Conservation (phyloP, 1,140 invertebrate species). For the Drosophila virilis region DNA sequence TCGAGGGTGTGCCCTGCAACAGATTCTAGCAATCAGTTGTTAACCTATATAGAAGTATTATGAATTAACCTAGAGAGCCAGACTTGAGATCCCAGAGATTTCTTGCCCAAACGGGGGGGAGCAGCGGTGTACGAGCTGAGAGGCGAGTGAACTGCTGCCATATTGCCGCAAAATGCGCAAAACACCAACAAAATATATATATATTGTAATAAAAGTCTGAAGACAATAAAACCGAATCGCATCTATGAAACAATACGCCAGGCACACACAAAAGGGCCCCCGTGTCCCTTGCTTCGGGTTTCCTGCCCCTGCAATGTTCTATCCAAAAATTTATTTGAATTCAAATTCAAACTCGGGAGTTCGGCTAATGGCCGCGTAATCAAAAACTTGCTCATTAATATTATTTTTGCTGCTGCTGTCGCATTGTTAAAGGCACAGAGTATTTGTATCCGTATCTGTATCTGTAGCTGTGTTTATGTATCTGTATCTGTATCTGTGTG, state of each 20-base stretch:
- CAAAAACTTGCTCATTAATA: conserved; percentile 62
- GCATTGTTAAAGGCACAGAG: conserved; percentile 32
- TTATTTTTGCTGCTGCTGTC: conserved; percentile 50
- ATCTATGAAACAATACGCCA: conserved; percentile 40
- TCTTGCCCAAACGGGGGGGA: not conserved
- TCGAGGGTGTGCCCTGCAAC: conserved; percentile 15
- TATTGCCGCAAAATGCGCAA: conserved; percentile 46
- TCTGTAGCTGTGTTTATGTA: conserved; percentile 8
- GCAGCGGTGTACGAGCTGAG: no score
- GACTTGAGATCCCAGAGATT: conserved; percentile 5
- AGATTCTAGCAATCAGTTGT: conserved; percentile 29
- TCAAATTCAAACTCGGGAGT: conserved; percentile 44
- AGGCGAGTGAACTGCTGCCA: not conserved
- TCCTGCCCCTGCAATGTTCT: not conserved
- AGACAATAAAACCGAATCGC: conserved; percentile 47
- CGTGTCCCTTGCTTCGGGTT: conserved; percentile 1
- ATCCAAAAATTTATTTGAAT: conserved; percentile 22
- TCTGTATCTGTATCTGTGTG: conserved; percentile 31
- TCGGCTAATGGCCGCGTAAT: conserved; percentile 56
- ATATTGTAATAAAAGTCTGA: not conserved
- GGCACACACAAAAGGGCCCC: conserved; percentile 22
- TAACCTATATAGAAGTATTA: conserved; percentile 9
- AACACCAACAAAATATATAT: conserved; percentile 1
- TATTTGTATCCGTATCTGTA: conserved; percentile 18
- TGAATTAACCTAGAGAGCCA: not conserved